Percentiles rank a stretch among this genome's conserved stretches.
Evolutionary conservation across 2,797 vertebrate genomes (phyloP).

Genomic region (Girardinus metallicus): DNA sequence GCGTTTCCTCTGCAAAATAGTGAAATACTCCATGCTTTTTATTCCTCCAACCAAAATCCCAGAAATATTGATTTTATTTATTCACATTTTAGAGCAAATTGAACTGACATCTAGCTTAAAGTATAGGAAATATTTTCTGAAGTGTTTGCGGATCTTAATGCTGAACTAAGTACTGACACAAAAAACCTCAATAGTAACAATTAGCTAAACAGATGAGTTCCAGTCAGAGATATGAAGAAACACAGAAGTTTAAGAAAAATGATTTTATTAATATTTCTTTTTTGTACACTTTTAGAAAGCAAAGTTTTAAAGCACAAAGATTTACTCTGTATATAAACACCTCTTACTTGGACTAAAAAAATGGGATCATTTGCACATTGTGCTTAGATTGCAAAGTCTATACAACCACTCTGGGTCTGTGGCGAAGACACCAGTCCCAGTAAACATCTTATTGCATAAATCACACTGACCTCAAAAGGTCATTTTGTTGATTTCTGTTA

Average conservation of each 20-base stretch:
- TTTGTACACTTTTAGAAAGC: conserved; percentile 93
- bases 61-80: neutral
- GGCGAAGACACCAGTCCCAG: conserved; percentile 82
- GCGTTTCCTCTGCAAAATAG: neutral
- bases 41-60: neutral
- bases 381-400: conserved; percentile 94
- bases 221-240: neutral
- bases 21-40: neutral
- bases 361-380: conserved; percentile 94
- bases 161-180: neutral
- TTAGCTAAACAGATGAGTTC: neutral
- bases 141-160: neutral
- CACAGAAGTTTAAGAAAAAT: conserved; percentile 76
- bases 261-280: conserved; percentile 85
- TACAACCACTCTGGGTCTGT: conserved; percentile 86
- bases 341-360: conserved; percentile 87
- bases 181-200: neutral
- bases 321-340: conserved; percentile 91
- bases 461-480: conserved; percentile 84
- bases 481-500: conserved; percentile 67
- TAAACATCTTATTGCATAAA: conserved; percentile 99
- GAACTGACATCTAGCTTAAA: neutral
- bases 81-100: neutral
- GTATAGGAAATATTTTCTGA: neutral
- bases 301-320: conserved; percentile 92